These are phyloP conservation scores for Athene cunicularia DNA, from an alignment of 2,113 vertebrate species.

Conservation along the genomic window DNA sequence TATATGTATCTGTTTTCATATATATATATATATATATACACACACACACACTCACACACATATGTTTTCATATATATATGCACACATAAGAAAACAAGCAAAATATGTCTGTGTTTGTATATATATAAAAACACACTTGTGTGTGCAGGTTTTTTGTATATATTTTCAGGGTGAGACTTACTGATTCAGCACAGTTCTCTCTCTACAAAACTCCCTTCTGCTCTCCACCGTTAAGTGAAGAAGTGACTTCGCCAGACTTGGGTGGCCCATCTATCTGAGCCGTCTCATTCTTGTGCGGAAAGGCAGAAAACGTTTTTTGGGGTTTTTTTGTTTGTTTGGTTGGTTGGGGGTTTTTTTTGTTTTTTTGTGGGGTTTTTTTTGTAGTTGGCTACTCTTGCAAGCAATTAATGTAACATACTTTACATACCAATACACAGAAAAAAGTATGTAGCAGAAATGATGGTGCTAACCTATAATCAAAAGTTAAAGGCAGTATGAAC, in stretches of 20 bases:
- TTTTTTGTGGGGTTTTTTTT: no score
- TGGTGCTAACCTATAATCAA: neutral
- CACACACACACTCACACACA: neutral
- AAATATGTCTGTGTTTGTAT: neutral
- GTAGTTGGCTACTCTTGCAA: neutral
- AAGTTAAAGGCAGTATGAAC: neutral
- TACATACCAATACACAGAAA: neutral
- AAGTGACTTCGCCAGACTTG: neutral
- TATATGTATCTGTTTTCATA: neutral
- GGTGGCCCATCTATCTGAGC: neutral
- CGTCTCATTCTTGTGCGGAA: neutral
- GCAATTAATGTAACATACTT: neutral
- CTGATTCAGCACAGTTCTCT: neutral
- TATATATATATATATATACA: accelerated
- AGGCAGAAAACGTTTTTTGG: neutral
- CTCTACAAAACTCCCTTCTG: neutral
- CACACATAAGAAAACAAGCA: neutral
- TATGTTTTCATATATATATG: neutral
- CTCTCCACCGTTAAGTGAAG: neutral
- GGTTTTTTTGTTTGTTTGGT: neutral
- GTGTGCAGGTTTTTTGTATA: neutral
- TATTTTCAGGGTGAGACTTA: neutral
- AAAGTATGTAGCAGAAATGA: neutral
- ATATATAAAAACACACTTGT: accelerated
- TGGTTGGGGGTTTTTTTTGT: no score